Conservation (phyloP, 2,113 vertebrate genomes). For the Ellobius talpinus region DNA sequence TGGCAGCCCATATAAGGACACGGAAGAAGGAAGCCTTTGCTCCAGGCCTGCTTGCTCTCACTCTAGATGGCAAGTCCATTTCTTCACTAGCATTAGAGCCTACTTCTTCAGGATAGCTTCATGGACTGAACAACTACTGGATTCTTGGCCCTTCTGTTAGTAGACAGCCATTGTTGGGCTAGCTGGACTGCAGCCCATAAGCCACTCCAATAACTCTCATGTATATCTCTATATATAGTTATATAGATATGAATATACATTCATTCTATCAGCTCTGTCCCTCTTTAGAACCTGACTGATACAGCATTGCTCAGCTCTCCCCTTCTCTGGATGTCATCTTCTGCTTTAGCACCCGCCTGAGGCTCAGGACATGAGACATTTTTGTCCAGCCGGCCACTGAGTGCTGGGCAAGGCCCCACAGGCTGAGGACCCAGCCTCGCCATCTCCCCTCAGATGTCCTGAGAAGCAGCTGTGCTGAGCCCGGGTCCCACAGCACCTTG, state of each 20-base stretch:
- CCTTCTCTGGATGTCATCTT: conserved; percentile 86
- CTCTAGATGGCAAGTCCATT: background rate
- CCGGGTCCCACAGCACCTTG: conserved; percentile 83
- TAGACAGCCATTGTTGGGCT: background rate
- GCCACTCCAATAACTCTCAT: background rate
- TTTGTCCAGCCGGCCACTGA: conserved; percentile 81
- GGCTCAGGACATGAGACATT: conserved; percentile 84
- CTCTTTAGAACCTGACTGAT: background rate
- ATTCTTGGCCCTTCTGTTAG: background rate
- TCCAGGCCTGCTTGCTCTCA: no score
- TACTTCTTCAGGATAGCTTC: background rate
- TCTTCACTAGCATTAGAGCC: background rate
- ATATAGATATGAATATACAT: background rate
- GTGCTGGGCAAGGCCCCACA: conserved; percentile 86
- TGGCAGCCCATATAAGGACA: background rate
- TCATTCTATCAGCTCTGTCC: background rate
- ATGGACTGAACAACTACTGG: background rate
- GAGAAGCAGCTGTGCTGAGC: conserved; percentile 71
- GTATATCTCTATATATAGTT: no score
- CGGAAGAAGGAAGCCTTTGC: background rate
- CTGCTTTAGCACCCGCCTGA: conserved; percentile 86
- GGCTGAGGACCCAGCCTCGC: conserved; percentile 79
- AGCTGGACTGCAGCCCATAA: background rate
- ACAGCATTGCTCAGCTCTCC: conserved; percentile 59
- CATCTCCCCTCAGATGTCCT: conserved; percentile 71